Evolutionary conservation across 2,797 vertebrate genomes (phyloP).

Genomic region (Clarias platycephalus): DNA sequence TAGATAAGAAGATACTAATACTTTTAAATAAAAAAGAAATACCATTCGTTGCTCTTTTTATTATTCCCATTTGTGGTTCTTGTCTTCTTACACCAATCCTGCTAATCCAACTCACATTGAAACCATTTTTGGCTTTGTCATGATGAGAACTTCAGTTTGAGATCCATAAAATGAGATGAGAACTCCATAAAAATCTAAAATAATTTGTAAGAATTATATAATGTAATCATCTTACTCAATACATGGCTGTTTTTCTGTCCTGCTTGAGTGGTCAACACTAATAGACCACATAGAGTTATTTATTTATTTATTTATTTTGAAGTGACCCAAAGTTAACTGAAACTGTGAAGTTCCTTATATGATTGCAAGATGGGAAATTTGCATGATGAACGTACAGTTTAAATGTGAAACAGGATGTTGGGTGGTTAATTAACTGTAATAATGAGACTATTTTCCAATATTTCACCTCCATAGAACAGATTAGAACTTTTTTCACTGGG

Average conservation of each 20-base stretch:
- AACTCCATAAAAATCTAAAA: background rate
- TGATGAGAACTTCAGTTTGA: slow-evolving; percentile 4
- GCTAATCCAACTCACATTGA: background rate
- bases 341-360: background rate
- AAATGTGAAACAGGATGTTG: background rate
- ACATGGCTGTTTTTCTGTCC: background rate
- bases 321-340: background rate
- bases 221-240: background rate
- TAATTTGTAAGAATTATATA: background rate
- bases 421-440: background rate
- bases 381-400: background rate
- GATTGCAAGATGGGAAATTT: background rate
- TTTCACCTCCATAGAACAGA: background rate
- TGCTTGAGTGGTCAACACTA: background rate
- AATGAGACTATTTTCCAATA: slow-evolving; percentile 3
- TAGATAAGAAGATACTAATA: background rate
- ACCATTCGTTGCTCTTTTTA: background rate
- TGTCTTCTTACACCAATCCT: background rate
- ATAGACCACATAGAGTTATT: background rate
- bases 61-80: background rate
- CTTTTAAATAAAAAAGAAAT: background rate
- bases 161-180: background rate
- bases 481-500: background rate
- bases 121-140: background rate
- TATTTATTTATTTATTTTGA: too few species aligned